Evolutionary conservation across 2,113 vertebrate species (phyloP).

Genomic region (Columbina picui): DNA sequence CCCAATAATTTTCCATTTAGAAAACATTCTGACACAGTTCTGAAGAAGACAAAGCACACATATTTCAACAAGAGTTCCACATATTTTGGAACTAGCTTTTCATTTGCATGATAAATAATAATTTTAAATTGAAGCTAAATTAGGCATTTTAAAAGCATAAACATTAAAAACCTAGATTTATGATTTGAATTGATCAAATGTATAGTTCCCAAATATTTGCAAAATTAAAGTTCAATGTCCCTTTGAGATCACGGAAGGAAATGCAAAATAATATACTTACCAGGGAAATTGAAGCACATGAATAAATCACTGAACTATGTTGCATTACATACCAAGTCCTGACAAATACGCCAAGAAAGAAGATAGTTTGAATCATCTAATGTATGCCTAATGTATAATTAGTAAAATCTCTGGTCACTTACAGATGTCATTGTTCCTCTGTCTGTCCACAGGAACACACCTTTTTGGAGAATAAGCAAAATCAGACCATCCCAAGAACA

Average conservation of each 20-base stretch:
- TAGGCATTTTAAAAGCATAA: neutral
- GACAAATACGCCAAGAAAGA: neutral
- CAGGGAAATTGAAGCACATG: neutral
- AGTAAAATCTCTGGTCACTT: neutral
- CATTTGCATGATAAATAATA: neutral
- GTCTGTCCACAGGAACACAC: neutral
- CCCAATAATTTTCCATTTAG: neutral
- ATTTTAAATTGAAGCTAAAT: neutral
- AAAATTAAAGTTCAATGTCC: neutral
- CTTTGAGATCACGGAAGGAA: neutral
- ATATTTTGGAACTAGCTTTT: neutral
- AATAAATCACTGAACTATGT: neutral
- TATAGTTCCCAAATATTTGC: neutral
- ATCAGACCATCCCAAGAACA: neutral
- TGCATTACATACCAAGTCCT: neutral
- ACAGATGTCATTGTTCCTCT: neutral
- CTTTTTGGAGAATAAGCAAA: neutral
- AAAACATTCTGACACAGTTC: neutral
- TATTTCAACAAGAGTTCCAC: neutral
- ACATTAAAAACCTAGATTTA: neutral
- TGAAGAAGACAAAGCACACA: neutral
- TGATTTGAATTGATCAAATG: neutral
- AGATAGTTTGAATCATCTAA: neutral
- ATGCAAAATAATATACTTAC: neutral
- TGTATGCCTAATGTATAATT: neutral